These are phyloP conservation scores for Terrapene triunguis DNA, from an alignment of 2,113 vertebrate genomes.

Conservation along the genomic window DNA sequence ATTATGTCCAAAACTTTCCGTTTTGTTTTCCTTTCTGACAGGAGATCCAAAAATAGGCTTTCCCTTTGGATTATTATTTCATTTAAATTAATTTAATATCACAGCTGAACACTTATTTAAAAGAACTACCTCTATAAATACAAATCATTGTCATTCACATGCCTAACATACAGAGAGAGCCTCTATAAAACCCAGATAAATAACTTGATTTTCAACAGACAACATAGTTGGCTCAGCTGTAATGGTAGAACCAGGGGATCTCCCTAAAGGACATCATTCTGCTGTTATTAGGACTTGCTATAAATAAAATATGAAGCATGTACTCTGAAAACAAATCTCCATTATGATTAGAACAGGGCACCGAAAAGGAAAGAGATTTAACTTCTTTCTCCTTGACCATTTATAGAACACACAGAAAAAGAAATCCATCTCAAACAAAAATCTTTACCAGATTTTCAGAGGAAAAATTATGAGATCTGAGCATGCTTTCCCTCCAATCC, in stretches of 20 bases:
- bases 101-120: slow-evolving; percentile 9
- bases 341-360: slow-evolving; percentile 67
- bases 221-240: slow-evolving; percentile 52
- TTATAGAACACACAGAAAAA: slow-evolving; percentile 31
- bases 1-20: background rate
- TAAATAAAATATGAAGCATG: slow-evolving; percentile 77
- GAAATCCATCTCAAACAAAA: slow-evolving; percentile 42
- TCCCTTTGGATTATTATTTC: slow-evolving; percentile 11
- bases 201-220: slow-evolving; percentile 45
- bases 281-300: slow-evolving; percentile 65
- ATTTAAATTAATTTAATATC: background rate
- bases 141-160: background rate
- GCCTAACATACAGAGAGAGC: slow-evolving; percentile 9
- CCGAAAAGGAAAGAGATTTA: slow-evolving; percentile 55
- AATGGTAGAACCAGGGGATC: slow-evolving; percentile 63
- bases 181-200: slow-evolving; percentile 32
- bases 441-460: background rate
- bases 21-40: background rate
- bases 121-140: slow-evolving; percentile 6
- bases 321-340: slow-evolving; percentile 73
- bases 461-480: background rate
- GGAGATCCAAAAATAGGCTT: slow-evolving; percentile 43
- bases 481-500: accelerated
- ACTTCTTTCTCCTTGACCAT: background rate
- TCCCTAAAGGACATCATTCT: slow-evolving; percentile 52